phyloP scores from a whole-genome alignment of 2,888 invertebrate species.

The Aspidiotus destructor region DNA sequence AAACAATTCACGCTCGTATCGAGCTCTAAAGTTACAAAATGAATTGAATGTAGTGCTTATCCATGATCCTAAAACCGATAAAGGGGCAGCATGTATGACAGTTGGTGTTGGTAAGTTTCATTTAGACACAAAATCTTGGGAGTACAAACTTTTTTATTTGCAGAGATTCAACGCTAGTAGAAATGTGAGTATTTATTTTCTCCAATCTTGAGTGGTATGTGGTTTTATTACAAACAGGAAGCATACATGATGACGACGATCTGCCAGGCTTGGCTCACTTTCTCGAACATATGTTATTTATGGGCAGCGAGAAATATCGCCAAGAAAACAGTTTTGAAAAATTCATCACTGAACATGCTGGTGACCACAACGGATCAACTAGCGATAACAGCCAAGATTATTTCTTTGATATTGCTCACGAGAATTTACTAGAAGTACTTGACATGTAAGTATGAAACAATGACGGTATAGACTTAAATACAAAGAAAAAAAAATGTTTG shows the following conservation, averaged over 20 bases:
- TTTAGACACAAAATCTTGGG: constrained; percentile 60
- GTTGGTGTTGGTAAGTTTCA: too few species aligned
- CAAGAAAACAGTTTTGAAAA: constrained; percentile 66
- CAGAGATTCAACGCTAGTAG: not conserved
- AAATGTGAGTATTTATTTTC: not conserved
- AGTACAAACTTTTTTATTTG: not conserved
- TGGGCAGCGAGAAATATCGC: constrained; percentile 89
- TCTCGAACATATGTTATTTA: constrained; percentile 97
- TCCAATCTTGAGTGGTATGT: not conserved
- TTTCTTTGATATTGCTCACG: too few species aligned
- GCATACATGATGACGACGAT: constrained; percentile 79
- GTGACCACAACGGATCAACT: constrained; percentile 43
- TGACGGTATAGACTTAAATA: too few species aligned
- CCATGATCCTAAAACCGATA: too few species aligned
- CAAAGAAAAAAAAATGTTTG: too few species aligned
- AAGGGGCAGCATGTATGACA: too few species aligned
- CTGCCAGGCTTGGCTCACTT: constrained; percentile 93
- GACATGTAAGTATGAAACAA: too few species aligned
- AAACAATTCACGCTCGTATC: too few species aligned
- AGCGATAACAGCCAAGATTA: too few species aligned
- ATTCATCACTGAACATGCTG: constrained; percentile 61
- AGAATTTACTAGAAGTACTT: too few species aligned
- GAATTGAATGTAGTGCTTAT: too few species aligned
- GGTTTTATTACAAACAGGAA: constrained; percentile 48
- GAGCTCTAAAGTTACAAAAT: too few species aligned